A percentile compares a stretch with the other conserved stretches of the same genome.
Conservation (phyloP, 2,113 vertebrate species). For the Nothobranchius kuhntae region DNA sequence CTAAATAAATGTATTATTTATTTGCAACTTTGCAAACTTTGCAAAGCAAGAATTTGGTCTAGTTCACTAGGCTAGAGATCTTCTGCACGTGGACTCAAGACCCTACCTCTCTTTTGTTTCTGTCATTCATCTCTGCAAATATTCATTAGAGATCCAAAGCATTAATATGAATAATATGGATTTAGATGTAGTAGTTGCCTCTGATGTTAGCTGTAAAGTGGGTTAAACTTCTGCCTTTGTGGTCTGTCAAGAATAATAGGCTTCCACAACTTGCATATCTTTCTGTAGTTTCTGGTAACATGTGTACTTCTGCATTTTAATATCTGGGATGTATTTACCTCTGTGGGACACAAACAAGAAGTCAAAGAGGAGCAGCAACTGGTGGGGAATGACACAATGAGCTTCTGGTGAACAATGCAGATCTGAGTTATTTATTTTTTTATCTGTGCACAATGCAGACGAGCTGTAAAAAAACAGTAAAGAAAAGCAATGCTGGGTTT, state of each 20-base stretch:
- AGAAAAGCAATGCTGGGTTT: background rate
- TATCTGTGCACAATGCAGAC: conserved; percentile 2
- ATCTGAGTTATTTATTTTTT: conserved; percentile 22
- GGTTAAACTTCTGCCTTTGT: conserved; percentile 46
- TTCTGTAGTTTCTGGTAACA: conserved; percentile 38
- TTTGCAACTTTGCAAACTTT: too few relatives aligned
- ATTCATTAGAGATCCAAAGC: conserved; percentile 48
- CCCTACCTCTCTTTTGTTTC: conserved; percentile 67
- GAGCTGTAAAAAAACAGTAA: background rate
- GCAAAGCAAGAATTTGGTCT: too few relatives aligned
- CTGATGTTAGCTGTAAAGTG: conserved; percentile 54
- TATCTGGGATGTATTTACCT: conserved; percentile 36
- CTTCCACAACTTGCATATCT: conserved; percentile 4
- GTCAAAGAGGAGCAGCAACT: conserved; percentile 25
- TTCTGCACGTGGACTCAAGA: conserved; percentile 34
- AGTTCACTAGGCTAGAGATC: too few relatives aligned
- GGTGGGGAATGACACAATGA: conserved; percentile 11
- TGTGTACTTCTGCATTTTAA: conserved; percentile 37
- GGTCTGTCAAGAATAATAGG: conserved; percentile 33
- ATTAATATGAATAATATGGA: conserved; percentile 34
- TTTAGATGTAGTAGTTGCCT: conserved; percentile 57
- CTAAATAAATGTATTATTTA: too few relatives aligned
- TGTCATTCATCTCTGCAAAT: conserved; percentile 42
- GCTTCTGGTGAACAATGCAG: conserved; percentile 34
- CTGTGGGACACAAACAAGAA: conserved; percentile 29